These are phyloP conservation scores for Acestrorhynchus altus DNA, from an alignment of 2,797 vertebrate genomes.

Conservation along the genomic window DNA sequence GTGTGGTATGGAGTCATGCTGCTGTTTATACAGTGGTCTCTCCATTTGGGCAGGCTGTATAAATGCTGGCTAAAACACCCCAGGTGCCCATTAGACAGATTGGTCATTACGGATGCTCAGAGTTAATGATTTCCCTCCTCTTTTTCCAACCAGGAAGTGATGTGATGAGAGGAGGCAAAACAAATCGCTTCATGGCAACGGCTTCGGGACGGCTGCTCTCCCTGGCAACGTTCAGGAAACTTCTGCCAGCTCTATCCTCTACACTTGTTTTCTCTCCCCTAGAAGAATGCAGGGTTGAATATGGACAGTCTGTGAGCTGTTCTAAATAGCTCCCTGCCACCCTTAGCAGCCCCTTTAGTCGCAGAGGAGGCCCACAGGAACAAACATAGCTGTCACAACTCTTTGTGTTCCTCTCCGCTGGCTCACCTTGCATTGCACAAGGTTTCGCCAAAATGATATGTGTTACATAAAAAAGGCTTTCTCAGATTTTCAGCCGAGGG, in stretches of 20 bases:
- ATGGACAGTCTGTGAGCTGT: slow-evolving; percentile 72
- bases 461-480: background rate
- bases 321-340: slow-evolving; percentile 73
- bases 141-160: slow-evolving; percentile 75
- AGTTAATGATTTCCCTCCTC: slow-evolving; percentile 60
- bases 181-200: slow-evolving; percentile 68
- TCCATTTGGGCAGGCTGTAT: background rate
- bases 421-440: slow-evolving; percentile 12
- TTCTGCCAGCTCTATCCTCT: slow-evolving; percentile 77
- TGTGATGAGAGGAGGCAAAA: slow-evolving; percentile 73
- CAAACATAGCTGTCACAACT: slow-evolving; percentile 26
- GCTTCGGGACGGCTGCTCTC: slow-evolving; percentile 72
- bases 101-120: slow-evolving; percentile 43
- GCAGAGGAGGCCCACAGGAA: slow-evolving; percentile 42
- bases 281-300: slow-evolving; percentile 78
- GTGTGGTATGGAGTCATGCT: background rate
- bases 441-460: slow-evolving; percentile 20
- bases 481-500: background rate
- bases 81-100: background rate
- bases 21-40: background rate
- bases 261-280: slow-evolving; percentile 73
- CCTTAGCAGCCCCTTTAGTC: slow-evolving; percentile 54
- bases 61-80: background rate
- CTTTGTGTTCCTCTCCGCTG: slow-evolving; percentile 6
- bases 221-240: slow-evolving; percentile 73